These are phyloP conservation scores for Meteorus colon DNA, from an alignment of 2,888 invertebrate genomes.

Conservation along the genomic window DNA sequence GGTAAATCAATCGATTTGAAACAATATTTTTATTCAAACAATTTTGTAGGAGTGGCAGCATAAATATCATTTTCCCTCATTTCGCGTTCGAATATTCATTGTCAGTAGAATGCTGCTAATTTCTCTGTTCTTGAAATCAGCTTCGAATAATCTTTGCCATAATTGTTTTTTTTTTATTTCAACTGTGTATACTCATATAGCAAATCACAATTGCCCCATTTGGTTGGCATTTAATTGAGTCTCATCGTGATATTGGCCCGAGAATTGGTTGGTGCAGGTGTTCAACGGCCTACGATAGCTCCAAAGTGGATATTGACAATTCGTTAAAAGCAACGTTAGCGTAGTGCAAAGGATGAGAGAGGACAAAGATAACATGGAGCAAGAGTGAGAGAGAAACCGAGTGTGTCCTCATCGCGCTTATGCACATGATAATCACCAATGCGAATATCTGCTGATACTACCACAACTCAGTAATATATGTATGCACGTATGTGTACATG, in stretches of 20 bases:
- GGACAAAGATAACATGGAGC: no score
- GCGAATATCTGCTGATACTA: not conserved
- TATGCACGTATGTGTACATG: not conserved
- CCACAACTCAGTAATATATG: not conserved
- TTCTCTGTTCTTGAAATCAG: no score
- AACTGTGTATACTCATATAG: no score
- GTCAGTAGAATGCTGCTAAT: no score
- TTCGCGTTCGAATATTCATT: no score
- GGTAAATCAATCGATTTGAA: no score
- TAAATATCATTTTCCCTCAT: no score
- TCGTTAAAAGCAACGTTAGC: slow-evolving; percentile 35
- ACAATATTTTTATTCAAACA: no score
- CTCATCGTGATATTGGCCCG: not conserved
- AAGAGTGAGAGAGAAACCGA: not conserved
- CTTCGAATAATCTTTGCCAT: no score
- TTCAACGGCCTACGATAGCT: not conserved
- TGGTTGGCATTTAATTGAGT: slow-evolving; percentile 12
- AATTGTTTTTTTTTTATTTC: no score
- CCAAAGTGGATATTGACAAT: slow-evolving; percentile 35
- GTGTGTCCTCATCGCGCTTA: slow-evolving; percentile 9
- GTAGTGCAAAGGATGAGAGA: slow-evolving; percentile 1
- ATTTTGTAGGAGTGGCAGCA: no score
- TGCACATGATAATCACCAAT: slow-evolving; percentile 36
- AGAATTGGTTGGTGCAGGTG: slow-evolving; percentile 21
- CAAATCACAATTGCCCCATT: not conserved